Conservation (phyloP, 2,888 invertebrate species). For the Pristionchus entomophagus region DNA sequence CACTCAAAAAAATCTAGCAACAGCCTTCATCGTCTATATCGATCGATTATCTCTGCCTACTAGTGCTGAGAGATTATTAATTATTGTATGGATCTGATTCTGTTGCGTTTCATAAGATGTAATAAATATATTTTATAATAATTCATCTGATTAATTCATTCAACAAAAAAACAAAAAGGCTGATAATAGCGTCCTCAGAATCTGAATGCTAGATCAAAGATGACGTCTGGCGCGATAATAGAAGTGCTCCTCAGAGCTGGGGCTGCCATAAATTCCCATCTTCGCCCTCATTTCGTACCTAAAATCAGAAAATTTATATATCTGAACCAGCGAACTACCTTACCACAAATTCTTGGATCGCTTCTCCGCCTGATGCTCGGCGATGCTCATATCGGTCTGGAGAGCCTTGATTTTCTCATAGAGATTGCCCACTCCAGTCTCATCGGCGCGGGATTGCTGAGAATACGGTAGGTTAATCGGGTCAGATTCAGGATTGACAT, state of each 20-base stretch:
- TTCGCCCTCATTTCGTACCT: conserved; percentile 37
- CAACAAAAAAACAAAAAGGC: too few relatives aligned
- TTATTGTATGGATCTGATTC: too few relatives aligned
- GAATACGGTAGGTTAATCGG: background rate
- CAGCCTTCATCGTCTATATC: too few relatives aligned
- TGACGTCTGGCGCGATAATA: too few relatives aligned
- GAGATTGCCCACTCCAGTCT: background rate
- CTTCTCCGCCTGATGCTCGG: background rate
- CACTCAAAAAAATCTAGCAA: too few relatives aligned
- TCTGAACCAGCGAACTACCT: conserved; percentile 15
- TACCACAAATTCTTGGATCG: conserved; percentile 15
- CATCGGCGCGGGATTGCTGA: background rate
- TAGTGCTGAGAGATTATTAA: too few relatives aligned
- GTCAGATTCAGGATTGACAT: background rate
- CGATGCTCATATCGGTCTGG: conserved; percentile 36
- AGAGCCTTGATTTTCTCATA: conserved; percentile 6
- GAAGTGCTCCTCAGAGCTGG: background rate
- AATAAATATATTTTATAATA: too few relatives aligned
- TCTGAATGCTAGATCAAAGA: too few relatives aligned
- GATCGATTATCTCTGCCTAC: too few relatives aligned
- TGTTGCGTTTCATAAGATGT: too few relatives aligned
- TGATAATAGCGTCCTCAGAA: too few relatives aligned
- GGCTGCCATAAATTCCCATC: background rate
- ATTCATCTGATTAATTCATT: too few relatives aligned
- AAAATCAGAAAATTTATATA: background rate